phyloP scores from a whole-genome alignment of 2,888 invertebrate species.

The Platycheirus rosarum region DNA sequence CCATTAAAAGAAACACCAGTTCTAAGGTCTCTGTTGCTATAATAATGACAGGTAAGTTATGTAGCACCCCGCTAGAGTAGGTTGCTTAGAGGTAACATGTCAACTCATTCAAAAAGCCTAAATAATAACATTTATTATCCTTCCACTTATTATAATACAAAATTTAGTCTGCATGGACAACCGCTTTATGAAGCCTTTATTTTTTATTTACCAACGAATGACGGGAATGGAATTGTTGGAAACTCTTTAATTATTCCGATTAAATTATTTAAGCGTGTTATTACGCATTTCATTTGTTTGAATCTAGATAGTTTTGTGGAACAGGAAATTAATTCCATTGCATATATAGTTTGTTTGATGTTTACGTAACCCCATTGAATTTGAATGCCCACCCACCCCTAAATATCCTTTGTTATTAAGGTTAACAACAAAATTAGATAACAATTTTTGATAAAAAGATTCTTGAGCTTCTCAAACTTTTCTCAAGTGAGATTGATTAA shows the following conservation, averaged over 20 bases:
- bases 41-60: constrained; percentile 25
- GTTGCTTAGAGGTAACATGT: constrained; percentile 8
- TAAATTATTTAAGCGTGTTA: constrained; percentile 21
- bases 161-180: constrained; percentile 62
- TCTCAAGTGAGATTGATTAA: constrained; percentile 42
- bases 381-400: constrained; percentile 22
- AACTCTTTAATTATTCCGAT: constrained; percentile 43
- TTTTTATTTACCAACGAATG: constrained; percentile 36
- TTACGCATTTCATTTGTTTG: constrained; percentile 1
- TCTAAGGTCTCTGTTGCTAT: too few relatives aligned
- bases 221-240: constrained; percentile 37
- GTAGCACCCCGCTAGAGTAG: background rate
- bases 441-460: constrained; percentile 6
- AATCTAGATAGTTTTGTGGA: background rate
- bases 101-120: constrained; percentile 10
- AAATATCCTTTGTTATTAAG: background rate
- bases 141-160: constrained; percentile 29
- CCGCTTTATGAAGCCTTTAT: constrained; percentile 62
- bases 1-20: too few relatives aligned
- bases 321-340: constrained; percentile 1
- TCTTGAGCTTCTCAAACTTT: constrained; percentile 9
- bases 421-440: constrained; percentile 3
- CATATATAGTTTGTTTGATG: constrained; percentile 15
- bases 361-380: background rate
- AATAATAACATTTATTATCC: constrained; percentile 24